Conservation (phyloP, 2,888 invertebrate genomes). For the Rosalia funebris region DNA sequence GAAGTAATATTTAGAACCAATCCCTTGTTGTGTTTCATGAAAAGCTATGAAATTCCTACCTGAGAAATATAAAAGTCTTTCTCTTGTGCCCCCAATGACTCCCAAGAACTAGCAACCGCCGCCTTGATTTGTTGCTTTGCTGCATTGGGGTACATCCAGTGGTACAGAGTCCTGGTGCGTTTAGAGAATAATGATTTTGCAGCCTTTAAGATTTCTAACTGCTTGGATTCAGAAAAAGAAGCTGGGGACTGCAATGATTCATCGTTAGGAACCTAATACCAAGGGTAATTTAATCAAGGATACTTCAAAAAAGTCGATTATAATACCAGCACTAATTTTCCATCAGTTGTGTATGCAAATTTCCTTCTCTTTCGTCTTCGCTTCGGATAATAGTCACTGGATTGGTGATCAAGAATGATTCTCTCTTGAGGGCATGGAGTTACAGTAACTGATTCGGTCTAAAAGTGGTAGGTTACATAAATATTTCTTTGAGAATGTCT, state of each 20-base stretch:
- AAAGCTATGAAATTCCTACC: too few species aligned
- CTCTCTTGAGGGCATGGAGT: slow-evolving; percentile 5
- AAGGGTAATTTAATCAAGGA: too few species aligned
- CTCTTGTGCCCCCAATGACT: slow-evolving; percentile 59
- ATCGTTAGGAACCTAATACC: slow-evolving; percentile 31
- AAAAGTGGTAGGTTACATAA: too few species aligned
- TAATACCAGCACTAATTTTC: slow-evolving; percentile 37
- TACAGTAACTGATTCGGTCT: slow-evolving; percentile 12
- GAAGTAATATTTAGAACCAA: too few species aligned
- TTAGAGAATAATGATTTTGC: slow-evolving; percentile 64
- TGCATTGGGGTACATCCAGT: slow-evolving; percentile 64
- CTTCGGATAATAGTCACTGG: slow-evolving; percentile 23
- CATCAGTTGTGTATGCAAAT: slow-evolving; percentile 38
- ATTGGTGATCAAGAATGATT: background rate
- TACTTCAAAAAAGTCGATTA: background rate
- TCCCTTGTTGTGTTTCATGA: too few species aligned
- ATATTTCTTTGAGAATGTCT: too few species aligned
- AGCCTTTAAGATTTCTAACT: slow-evolving; percentile 61
- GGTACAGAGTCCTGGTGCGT: slow-evolving; percentile 63
- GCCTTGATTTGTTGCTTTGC: slow-evolving; percentile 62
- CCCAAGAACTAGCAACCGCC: slow-evolving; percentile 62
- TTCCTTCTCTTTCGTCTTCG: slow-evolving; percentile 31
- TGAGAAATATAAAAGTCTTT: slow-evolving; percentile 65
- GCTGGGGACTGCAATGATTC: slow-evolving; percentile 35
- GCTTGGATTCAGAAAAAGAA: slow-evolving; percentile 41